Evolutionary conservation across 2,888 invertebrate genomes (phyloP), one percentile per base, ranked within the genome.

Genomic region (Hermaeophaga mercurialis): DNA sequence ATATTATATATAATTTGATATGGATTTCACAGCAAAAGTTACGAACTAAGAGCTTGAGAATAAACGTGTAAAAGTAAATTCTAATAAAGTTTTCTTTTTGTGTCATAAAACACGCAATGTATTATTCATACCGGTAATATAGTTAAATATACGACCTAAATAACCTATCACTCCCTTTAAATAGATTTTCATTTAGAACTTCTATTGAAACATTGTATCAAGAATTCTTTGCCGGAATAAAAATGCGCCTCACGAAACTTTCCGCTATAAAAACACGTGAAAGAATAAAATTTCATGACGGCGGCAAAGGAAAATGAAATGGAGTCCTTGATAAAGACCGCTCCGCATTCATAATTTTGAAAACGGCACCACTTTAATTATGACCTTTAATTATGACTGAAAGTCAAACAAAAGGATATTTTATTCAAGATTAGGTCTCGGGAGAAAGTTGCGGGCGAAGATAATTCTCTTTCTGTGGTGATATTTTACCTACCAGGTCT

Each of bases 271-370:
- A 52, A 52, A 52, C 52, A 36, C 43, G 43, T 34, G 43, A 43
- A 52, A 6, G 34, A 52, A 52, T 52, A 52, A 52, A 52, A 52
- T 52, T 44, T 24, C 52, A 52, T 34, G 43, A 52, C n/a, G 15
- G 6, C 43, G 33, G 43, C 18, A 43, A 43, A 52, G 34, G 34
- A 52, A 52, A 52, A 43, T 43, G 43, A 52, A 43, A 8, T 19
- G 43, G 34, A 43, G n/a, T 43, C 39, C 43, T 38, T 17, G 34
- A 43, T 34, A 34, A 43, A 41, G 52, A 26, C 11, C 7, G 14
- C 31, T 34, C 43, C 15, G 52, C 43, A 43, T 52, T 33, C 52
- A 52, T 52, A 52, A 43, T 52, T 52, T 43, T 17, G 17, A 52
- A 52, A 52, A 43, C 43, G 52, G 34, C 52, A 43, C 24, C 43